These are phyloP conservation scores for Unio pictorum DNA, from an alignment of 2,888 invertebrate genomes.

Conservation along the genomic window DNA sequence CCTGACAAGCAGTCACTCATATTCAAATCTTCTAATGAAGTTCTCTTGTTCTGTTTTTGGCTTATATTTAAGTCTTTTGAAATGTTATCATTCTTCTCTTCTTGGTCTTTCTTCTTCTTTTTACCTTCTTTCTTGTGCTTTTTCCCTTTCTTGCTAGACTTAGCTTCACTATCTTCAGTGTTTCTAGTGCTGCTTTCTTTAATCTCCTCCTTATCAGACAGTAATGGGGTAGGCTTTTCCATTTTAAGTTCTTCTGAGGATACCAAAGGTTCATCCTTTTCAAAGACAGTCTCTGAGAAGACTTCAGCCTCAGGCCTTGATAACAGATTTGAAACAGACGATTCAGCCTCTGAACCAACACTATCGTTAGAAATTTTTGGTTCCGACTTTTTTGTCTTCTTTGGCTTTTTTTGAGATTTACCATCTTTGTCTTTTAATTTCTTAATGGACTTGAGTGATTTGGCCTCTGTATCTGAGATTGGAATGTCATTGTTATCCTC, in stretches of 20 bases:
- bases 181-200: no score
- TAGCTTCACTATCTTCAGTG: no score
- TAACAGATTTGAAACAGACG: not conserved
- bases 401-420: constrained; percentile 25
- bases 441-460: not conserved
- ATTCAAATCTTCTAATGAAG: no score
- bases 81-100: constrained; percentile 12
- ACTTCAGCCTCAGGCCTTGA: constrained; percentile 29
- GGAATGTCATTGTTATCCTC: no score
- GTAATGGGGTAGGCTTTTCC: not conserved
- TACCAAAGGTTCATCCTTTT: constrained; percentile 24
- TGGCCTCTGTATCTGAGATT: no score
- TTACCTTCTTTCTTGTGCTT: constrained; percentile 25
- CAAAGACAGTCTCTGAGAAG: constrained; percentile 27
- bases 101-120: constrained; percentile 39
- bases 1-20: no score
- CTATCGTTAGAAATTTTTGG: constrained; percentile 24
- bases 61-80: no score
- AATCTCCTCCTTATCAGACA: not conserved
- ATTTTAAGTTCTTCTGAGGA: not conserved
- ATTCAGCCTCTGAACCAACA: constrained; percentile 3
- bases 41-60: no score
- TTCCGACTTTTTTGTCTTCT: constrained; percentile 19
- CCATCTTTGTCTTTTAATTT: constrained; percentile 28
- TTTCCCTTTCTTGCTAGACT: not conserved